Evolutionary conservation across 2,113 vertebrate genomes (phyloP).

Genomic region (Corythaeola cristata): DNA sequence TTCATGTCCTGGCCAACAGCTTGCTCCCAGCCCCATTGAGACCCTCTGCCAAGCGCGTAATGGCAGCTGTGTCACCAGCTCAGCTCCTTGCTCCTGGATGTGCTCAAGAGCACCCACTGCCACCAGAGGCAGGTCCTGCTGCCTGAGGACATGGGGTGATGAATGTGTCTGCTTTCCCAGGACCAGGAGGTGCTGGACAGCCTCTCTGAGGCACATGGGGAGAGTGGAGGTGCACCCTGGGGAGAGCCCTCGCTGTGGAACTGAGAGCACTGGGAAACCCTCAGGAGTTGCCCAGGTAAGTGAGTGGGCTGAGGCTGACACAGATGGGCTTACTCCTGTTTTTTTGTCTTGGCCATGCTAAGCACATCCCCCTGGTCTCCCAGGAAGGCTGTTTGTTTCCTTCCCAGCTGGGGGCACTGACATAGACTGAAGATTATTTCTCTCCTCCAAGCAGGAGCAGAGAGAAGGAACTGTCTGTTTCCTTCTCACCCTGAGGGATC

Average conservation of each 20-base stretch:
- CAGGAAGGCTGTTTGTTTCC: neutral
- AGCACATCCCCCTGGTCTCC: fast-evolving
- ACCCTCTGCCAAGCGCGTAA: neutral
- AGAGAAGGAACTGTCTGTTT: neutral
- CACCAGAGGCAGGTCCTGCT: neutral
- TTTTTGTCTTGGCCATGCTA: neutral
- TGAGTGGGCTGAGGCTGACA: neutral
- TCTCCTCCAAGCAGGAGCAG: neutral
- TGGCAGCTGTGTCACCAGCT: neutral
- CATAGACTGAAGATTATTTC: neutral
- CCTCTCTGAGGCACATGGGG: fast-evolving
- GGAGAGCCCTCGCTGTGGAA: neutral
- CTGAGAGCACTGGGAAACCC: neutral
- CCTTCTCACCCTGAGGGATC: neutral
- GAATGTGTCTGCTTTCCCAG: neutral
- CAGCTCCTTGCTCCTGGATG: neutral
- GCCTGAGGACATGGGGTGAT: neutral
- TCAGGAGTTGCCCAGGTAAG: neutral
- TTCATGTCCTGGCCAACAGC: neutral
- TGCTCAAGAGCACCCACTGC: neutral
- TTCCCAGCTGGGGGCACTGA: neutral
- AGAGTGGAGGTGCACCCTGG: neutral
- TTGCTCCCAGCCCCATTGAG: neutral
- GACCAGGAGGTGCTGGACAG: neutral
- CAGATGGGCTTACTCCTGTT: neutral